phyloP scores from a whole-genome alignment of 2,888 invertebrate species.

The Corythucha ciliata region DNA sequence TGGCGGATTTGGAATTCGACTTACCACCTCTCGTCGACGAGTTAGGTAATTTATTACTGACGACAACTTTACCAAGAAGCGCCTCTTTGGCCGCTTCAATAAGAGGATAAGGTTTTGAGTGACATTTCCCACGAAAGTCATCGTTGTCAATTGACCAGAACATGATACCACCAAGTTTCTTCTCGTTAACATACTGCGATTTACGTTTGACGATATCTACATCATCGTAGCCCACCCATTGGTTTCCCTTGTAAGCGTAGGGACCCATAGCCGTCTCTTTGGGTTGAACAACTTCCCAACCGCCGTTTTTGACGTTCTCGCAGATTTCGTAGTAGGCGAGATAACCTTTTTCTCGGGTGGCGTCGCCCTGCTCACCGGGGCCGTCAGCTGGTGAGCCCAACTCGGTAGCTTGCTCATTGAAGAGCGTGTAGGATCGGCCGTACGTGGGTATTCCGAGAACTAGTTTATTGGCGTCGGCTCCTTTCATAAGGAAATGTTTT shows the following conservation, averaged over 20 bases:
- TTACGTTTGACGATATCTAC: constrained; percentile 45
- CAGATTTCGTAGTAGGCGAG: constrained; percentile 90
- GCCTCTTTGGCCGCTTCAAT: constrained; percentile 86
- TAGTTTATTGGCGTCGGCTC: constrained; percentile 68
- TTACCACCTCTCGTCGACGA: constrained; percentile 26
- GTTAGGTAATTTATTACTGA: constrained; percentile 27
- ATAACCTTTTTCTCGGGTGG: constrained; percentile 86
- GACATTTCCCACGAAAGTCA: constrained; percentile 85
- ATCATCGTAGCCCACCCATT: constrained; percentile 92
- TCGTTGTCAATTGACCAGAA: constrained; percentile 92
- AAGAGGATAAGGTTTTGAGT: constrained; percentile 75
- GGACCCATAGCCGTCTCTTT: constrained; percentile 79
- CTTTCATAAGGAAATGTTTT: constrained; percentile 66
- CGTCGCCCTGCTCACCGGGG: constrained; percentile 82
- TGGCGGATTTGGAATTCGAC: constrained; percentile 20
- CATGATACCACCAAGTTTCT: constrained; percentile 81
- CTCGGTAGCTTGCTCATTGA: constrained; percentile 73
- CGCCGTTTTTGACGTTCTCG: constrained; percentile 61
- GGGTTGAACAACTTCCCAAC: constrained; percentile 75
- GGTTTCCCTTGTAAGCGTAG: constrained; percentile 74
- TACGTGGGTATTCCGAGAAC: constrained; percentile 83
- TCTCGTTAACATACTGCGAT: constrained; percentile 74
- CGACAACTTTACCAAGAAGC: constrained; percentile 46
- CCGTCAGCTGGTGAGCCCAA: constrained; percentile 85
- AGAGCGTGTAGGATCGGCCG: constrained; percentile 79